Evolutionary conservation across 2,888 invertebrate genomes (phyloP), one percentile per base, ranked within the genome.

Genomic region (Eurytoma californica): DNA sequence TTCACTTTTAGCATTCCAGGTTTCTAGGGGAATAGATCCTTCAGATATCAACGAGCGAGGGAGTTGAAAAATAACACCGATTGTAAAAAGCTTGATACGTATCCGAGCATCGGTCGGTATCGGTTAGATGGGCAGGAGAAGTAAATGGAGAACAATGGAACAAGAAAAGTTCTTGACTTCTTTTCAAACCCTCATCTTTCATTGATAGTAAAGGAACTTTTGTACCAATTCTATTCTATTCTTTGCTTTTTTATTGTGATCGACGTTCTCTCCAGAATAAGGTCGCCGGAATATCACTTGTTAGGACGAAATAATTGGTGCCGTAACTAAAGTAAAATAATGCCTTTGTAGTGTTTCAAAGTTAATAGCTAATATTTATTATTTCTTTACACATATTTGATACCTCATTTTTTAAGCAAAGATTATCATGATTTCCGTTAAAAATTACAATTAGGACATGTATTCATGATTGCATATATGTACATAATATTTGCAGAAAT

Each of bases 151-250:
- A 53, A 16, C 55, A 12, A 16, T 55, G 51, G 47, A 55, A 65
- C 61, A 65, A 72, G 55, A 49, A 20, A 47, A 72, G 63, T 30
- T 20, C n/a, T 65, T 30, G 30, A 72, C 63, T 65, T 55, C 3
- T n/a, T 24, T 55, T 20, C 18, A 30, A 18, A 16, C 51, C 72
- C 63, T 55, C 60, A 28, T 18, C 5, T 65, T 55, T 47, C 73
- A 72, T 63, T 63, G 72, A 72, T 63, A 63, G 14, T 30, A 18
- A 13, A 53, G 61, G 53, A 72, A 63, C 63, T 72, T 61, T 53
- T 12, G 63, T 72, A 63, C 53, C 30, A 63, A 72, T 72, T 72
- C 63, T 3, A 24, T 57, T 58, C 5, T 39, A 9, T 39, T 39
- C 7, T 39, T 39, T 1, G 39, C 39, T 39, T 39, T 39, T 39